Base-by-base conservation (phyloP, 2,888 invertebrate genomes). In the Peribatodes rhomboidaria region DNA sequence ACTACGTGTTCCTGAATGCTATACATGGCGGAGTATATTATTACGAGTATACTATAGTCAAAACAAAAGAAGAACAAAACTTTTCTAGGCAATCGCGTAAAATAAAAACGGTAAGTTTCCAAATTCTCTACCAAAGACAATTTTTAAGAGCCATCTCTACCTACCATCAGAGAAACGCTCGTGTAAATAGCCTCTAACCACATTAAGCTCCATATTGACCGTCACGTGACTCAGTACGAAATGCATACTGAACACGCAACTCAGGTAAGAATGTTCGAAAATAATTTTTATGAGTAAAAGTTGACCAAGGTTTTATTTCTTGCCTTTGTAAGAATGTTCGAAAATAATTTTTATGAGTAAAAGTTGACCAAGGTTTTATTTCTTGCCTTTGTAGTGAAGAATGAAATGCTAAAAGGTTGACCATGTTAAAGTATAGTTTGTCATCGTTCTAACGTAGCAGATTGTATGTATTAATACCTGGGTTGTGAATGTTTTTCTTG, bases 241-340 rank as follows among this genome's bases (percentile, higher is more conserved):
- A 65, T 61, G 65, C 56, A 65, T 18, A 47, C 37, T 50, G 10
- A 16, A 47, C 65, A 65, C 65, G 65, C 65, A 52, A 65, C 42
- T 42, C 47, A 37, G 10, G 52, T 60, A 55, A 65, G 65, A 65
- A 65, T 56, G 60, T 52, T 46, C 44, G 41, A 42, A 49, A 65
- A 60, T 61, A 60, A 52, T 61, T 52, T n/a, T 56, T 65, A 61
- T 56, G 60, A 61, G 46, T 47, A 57, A 58, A 37, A n/a, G 37
- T 55, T 60, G 62, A 44, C 57, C 53, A 22, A 31, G 22, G 20
- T 14, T 35, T 59, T 54, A 42, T 55, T 59, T 49, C 35, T 53
- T 33, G 11, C 49, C 18, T 37, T 55, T 41, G 39, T 60, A 55
- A 65, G 65, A 65, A 65, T 56, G 60, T 52, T 46, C 44, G 41